Evolutionary conservation across 2,113 vertebrate species (phyloP).

Genomic region (Dascyllus trimaculatus): DNA sequence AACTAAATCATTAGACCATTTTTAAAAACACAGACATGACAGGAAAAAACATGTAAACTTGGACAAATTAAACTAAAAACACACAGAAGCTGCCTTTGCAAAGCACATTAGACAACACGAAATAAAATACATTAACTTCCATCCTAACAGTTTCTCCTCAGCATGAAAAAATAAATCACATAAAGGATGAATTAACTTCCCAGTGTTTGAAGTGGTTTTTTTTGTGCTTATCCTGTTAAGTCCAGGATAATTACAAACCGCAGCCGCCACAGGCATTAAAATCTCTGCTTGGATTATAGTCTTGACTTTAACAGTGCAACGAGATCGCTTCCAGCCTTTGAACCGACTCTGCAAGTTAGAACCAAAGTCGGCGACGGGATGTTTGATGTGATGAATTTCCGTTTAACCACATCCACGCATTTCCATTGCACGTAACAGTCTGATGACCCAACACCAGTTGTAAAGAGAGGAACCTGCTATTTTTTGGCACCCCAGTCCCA

Average conservation of each 20-base stretch:
- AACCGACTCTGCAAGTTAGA: no score
- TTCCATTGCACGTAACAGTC: no score
- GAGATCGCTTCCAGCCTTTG: no score
- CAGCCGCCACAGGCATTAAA: no score
- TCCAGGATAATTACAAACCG: background rate
- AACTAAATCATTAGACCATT: background rate
- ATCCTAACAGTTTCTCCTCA: background rate
- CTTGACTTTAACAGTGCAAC: no score
- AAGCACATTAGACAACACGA: background rate
- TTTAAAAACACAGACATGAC: background rate
- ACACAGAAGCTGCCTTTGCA: background rate
- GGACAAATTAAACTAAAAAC: constrained; percentile 15
- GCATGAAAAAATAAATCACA: background rate
- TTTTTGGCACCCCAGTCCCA: no score
- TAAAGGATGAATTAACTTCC: background rate
- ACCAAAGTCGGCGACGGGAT: no score
- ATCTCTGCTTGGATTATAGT: no score
- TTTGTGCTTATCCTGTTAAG: background rate
- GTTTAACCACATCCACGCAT: no score
- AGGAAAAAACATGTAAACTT: constrained; percentile 3
- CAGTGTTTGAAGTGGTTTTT: constrained; percentile 5
- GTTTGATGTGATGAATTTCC: background rate
- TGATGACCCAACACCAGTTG: no score
- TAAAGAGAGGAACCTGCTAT: no score
- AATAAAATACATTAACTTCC: background rate